phyloP scores from a whole-genome alignment of 92 coral and sea anemone species.

The Palythoa heliodiscus region DNA sequence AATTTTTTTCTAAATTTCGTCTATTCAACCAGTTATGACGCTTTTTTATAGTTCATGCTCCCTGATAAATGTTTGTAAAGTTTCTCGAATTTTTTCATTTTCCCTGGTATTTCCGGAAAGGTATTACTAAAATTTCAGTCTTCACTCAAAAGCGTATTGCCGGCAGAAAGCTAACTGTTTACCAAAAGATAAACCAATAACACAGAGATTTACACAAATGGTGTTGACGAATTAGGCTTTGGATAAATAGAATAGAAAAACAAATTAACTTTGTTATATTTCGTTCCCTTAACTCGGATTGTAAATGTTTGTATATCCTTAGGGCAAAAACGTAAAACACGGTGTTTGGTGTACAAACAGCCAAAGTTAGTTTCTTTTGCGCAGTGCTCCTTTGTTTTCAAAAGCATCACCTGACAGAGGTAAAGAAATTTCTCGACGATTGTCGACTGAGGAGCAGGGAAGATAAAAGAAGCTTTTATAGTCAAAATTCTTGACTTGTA shows the following conservation, averaged over 20 bases:
- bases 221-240: neutral
- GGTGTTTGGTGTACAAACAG: neutral
- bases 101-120: neutral
- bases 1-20: too few relatives aligned
- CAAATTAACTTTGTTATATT: neutral
- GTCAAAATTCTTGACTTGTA: too few relatives aligned
- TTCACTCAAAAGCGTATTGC: neutral
- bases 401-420: too few relatives aligned
- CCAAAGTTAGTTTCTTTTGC: neutral
- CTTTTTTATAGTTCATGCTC: too few relatives aligned
- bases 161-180: neutral
- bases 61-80: neutral
- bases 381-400: too few relatives aligned
- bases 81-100: neutral
- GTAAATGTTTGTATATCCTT: neutral
- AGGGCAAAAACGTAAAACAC: neutral
- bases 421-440: too few relatives aligned
- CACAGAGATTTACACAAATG: neutral
- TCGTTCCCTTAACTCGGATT: neutral
- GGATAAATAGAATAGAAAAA: neutral
- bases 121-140: neutral
- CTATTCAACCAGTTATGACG: too few relatives aligned
- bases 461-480: too few relatives aligned
- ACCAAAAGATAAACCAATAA: neutral
- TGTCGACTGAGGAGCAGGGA: too few relatives aligned